Evolutionary conservation across 2,888 invertebrate genomes (phyloP).

Genomic region (Scelioninae gen. 2): DNA sequence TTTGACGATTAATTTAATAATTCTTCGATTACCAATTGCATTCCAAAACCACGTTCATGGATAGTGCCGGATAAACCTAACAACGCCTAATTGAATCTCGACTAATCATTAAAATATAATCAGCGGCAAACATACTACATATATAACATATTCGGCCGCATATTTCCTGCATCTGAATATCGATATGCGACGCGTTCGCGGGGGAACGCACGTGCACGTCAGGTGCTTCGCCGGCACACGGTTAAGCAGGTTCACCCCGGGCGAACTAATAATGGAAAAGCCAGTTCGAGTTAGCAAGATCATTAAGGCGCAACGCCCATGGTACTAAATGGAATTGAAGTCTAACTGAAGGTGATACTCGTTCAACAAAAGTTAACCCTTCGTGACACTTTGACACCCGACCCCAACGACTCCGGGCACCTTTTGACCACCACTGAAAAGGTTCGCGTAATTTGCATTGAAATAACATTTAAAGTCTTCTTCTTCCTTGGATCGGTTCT

Average conservation of each 20-base stretch:
- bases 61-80: slow-evolving; percentile 40
- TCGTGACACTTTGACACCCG: slow-evolving; percentile 69
- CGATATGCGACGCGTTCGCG: slow-evolving; percentile 45
- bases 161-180: slow-evolving; percentile 52
- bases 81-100: slow-evolving; percentile 43
- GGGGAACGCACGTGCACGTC: slow-evolving; percentile 40
- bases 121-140: too few species aligned
- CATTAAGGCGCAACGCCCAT: slow-evolving; percentile 68
- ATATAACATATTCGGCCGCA: slow-evolving; percentile 52
- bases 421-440: slow-evolving; percentile 25
- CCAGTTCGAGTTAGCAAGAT: slow-evolving; percentile 71
- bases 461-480: slow-evolving; percentile 20
- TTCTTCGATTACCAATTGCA: too few species aligned
- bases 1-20: too few species aligned
- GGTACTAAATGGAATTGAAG: slow-evolving; percentile 66
- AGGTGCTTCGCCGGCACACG: slow-evolving; percentile 47
- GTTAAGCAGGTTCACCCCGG: slow-evolving; percentile 56
- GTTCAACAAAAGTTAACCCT: slow-evolving; percentile 71
- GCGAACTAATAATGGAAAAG: slow-evolving; percentile 72
- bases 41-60: too few species aligned
- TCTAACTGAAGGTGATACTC: slow-evolving; percentile 69
- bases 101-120: slow-evolving; percentile 54
- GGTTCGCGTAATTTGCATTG: slow-evolving; percentile 13
- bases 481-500: too few species aligned
- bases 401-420: slow-evolving; percentile 14